Base-by-base conservation (phyloP, 2,888 invertebrate species). In the Volucella inflata region DNA sequence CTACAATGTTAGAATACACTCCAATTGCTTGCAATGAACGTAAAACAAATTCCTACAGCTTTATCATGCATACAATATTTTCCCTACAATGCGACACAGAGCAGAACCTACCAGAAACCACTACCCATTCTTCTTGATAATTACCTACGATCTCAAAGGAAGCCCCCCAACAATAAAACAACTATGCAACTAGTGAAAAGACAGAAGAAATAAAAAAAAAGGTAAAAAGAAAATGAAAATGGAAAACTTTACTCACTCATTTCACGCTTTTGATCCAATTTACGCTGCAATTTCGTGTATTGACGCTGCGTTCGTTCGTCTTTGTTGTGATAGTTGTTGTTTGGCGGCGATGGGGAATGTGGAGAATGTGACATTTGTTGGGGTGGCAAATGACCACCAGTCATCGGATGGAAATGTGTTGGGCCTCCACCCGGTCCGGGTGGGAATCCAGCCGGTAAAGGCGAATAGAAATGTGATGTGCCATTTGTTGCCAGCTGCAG, bases 291-390 rank as follows among this genome's bases (percentile, higher is more conserved):
- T 92, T 96, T 97, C 87, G 94, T 94, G 90, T 95, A 95, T 91
- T 96, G 96, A 87, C 96, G 93, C 90, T 96, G 96, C 51, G 96
- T 94, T 89, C 97, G 93, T 91, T 97, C 97, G 91, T 96, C 96
- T 91, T 96, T 96, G 6, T 30, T 30, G 90, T 96, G 96, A 90
- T 95, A 95, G 91, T 94, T 95, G 89, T 90, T 91, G 1, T 92
- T 93, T 60, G 95, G 95, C 71, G 95, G 95, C 53, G 94, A 94
- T 79, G 94, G 94, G 87, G 95, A 95, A 92, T 95, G 95, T 88
- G 95, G 95, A 92, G 95, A 94, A 90, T 95, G 95, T 89, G 94
- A 93, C 67, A 93, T 91, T 90, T 92, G 90, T 91, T 92, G 90
- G 88, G 87, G 91, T 78, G 87, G 89, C 88, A 91, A 90, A 87